phyloP scores from a whole-genome alignment of 2,888 invertebrate species.

The Tetrapedia diversipes region DNA sequence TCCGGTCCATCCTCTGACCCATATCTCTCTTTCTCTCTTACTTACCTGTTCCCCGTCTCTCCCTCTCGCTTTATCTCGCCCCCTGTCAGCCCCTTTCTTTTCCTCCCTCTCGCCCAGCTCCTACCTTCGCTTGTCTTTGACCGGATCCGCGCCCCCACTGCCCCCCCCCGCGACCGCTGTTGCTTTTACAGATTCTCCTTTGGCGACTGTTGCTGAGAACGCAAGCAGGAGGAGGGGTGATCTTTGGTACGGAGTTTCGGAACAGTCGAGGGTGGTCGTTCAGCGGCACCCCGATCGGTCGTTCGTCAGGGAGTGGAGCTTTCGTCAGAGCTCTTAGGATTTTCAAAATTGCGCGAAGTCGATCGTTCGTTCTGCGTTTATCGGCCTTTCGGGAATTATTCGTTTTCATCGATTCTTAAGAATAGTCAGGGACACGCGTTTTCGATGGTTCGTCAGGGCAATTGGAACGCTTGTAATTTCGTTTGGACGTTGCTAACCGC shows the following conservation, averaged over 20 bases:
- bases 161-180: neutral
- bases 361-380: too few species aligned
- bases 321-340: too few species aligned
- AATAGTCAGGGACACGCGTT: too few species aligned
- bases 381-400: too few species aligned
- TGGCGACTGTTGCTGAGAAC: neutral
- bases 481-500: too few species aligned
- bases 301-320: too few species aligned
- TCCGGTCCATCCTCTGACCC: constrained; percentile 82
- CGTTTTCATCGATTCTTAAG: too few species aligned
- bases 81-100: constrained; percentile 6
- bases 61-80: neutral
- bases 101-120: constrained; percentile 8
- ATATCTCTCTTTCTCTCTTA: constrained; percentile 79
- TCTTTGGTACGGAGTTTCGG: neutral
- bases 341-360: too few species aligned
- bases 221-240: too few species aligned
- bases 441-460: too few species aligned
- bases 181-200: neutral
- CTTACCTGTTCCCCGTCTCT: constrained; percentile 54
- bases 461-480: too few species aligned
- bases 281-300: too few species aligned
- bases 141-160: constrained; percentile 9
- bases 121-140: constrained; percentile 39
- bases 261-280: neutral